Evolutionary conservation across 2,888 invertebrate species (phyloP).

Genomic region (Ctena decussata): DNA sequence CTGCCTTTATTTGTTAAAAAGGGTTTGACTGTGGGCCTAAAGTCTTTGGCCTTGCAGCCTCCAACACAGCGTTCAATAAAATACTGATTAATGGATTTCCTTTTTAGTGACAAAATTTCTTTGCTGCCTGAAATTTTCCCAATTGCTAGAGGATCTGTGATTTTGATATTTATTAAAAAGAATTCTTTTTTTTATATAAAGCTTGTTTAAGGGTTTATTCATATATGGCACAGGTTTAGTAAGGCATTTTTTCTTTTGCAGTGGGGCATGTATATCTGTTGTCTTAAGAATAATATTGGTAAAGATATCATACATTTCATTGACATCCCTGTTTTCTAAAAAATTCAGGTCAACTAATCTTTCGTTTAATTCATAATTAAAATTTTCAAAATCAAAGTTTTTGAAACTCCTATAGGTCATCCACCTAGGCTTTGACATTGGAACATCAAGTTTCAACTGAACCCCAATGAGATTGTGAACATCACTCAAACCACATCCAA

Average conservation of each 20-base stretch:
- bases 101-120: conserved; percentile 21
- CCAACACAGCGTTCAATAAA: conserved; percentile 11
- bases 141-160: not conserved
- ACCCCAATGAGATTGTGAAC: too few species aligned
- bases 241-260: conserved; percentile 4
- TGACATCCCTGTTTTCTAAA: not conserved
- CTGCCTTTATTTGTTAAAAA: conserved; percentile 5
- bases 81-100: conserved; percentile 1
- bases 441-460: too few species aligned
- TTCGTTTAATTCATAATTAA: conserved; percentile 2
- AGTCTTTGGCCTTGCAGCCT: not conserved
- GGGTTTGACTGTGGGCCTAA: conserved; percentile 1
- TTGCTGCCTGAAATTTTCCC: too few species aligned
- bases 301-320: conserved; percentile 9
- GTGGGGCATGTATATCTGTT: conserved; percentile 11
- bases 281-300: not conserved
- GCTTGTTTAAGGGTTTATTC: conserved; percentile 15
- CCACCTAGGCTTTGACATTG: conserved; percentile 20
- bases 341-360: too few species aligned
- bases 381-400: conserved; percentile 16
- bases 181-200: conserved; percentile 11
- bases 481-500: conserved; percentile 41
- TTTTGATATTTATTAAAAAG: not conserved
- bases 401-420: conserved; percentile 20
- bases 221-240: not conserved